Evolutionary conservation across 2,888 invertebrate genomes (phyloP), one percentile per base, ranked within the genome.

Genomic region (Gasteruption jaculator): DNA sequence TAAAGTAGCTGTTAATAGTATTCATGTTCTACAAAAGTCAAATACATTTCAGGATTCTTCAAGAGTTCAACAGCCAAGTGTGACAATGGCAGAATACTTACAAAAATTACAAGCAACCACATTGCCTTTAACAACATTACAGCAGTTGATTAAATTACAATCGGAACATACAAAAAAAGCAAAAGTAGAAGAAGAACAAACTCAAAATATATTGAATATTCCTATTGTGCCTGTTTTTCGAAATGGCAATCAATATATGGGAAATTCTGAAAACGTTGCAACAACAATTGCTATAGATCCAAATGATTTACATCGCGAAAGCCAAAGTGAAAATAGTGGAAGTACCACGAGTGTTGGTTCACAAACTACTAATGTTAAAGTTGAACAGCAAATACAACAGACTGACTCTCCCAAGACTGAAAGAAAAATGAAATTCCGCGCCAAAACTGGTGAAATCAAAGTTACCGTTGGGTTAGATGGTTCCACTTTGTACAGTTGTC

Each of bases 401-500:
- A 60, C 59, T 0, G 61, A 60, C 8, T 54, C 56, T 5, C 52
- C 61, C 3, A 70, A 65, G 40, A 56, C 53, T 1, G 68, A 67
- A 25, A 67, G 63, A 21, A 71, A 70, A 38, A 66, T 61, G 59
- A 71, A 70, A 48, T 70, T 69, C 36, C 57, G 69, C 3, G 71
- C 71, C 42, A 73, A 68, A 63, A 66, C 65, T 5, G 71, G 71
- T 1, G 72, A 71, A 39, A 69, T 72, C n/a, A 70, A 70, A 48
- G 57, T 68, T 3, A 65, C 60, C 1, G 49, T 66, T 14, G 63
- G 64, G 10, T 51, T 66, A 4, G 74, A 74, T 46, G 75, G 75
- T 4, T 69, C 71, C 0, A 68, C 72, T 3, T 54, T 74, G 14
- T 74, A 72, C 45, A 73, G 72, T 46, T 74, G 74, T 54, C 72